phyloP scores from a whole-genome alignment of 2,888 invertebrate species.

The Epsilonema sp. region DNA sequence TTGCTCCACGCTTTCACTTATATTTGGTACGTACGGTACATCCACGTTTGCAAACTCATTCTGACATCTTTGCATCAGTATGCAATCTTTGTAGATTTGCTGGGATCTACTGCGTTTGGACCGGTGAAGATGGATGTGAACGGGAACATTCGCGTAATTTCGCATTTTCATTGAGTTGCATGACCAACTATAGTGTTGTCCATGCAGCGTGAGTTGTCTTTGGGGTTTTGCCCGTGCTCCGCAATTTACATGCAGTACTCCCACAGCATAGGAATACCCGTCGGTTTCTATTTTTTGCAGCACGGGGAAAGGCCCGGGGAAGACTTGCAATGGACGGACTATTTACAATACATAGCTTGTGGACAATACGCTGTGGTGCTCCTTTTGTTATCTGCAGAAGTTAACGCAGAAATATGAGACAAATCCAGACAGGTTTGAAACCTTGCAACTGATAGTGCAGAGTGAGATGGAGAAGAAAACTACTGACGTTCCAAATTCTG shows the following conservation, averaged over 20 bases:
- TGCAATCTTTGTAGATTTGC: conserved; percentile 27
- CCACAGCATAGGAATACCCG: no score
- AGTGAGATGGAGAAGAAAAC: conserved; percentile 25
- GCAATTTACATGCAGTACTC: no score
- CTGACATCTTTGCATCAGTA: no score
- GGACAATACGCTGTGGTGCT: no score
- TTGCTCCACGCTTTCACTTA: conserved; percentile 15
- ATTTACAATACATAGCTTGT: not conserved
- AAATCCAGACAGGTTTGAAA: conserved; percentile 21
- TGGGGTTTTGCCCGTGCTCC: no score
- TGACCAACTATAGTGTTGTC: no score
- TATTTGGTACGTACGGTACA: conserved; percentile 7
- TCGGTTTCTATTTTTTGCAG: no score
- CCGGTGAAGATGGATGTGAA: conserved; percentile 32
- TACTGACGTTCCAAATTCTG: conserved; percentile 24
- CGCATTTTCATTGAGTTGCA: no score
- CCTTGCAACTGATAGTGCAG: conserved; percentile 27
- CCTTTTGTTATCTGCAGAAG: conserved; percentile 22
- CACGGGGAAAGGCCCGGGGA: no score
- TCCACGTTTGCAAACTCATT: no score
- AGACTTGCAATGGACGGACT: no score
- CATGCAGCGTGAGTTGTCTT: not conserved
- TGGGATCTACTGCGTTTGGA: conserved; percentile 31
- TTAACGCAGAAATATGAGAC: conserved; percentile 28
- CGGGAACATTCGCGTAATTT: conserved; percentile 28